Percentiles rank a stretch among this genome's conserved stretches.
Evolutionary conservation across 2,797 vertebrate genomes (phyloP).

Genomic region (Loris lydekkerianus): DNA sequence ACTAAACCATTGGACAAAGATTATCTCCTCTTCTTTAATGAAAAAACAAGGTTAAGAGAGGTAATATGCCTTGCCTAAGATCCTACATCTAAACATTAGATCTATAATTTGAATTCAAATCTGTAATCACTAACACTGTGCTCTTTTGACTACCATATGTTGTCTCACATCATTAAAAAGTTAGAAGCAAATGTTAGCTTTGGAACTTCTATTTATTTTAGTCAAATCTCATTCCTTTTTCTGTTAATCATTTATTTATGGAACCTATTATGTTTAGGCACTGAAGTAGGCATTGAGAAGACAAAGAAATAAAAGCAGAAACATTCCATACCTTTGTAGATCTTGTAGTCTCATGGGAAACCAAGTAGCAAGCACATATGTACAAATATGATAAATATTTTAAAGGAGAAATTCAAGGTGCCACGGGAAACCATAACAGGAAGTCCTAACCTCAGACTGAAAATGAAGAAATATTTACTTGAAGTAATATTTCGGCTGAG

Average conservation of each 20-base stretch:
- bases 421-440: not conserved
- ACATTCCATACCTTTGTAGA: not conserved
- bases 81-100: not conserved
- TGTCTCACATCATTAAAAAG: constrained; percentile 4
- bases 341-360: not conserved
- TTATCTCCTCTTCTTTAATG: not conserved
- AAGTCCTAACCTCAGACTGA: not conserved
- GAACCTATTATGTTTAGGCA: not conserved
- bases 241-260: constrained; percentile 26
- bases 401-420: constrained; percentile 58
- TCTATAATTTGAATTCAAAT: constrained; percentile 39
- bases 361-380: constrained; percentile 24
- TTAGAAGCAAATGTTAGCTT: constrained; percentile 16
- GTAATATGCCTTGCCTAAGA: not conserved
- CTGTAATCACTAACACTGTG: not conserved
- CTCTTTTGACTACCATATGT: constrained; percentile 43
- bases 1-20: not conserved
- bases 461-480: constrained; percentile 48
- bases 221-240: constrained; percentile 18
- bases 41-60: constrained; percentile 50
- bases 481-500: constrained; percentile 29
- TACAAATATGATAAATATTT: constrained; percentile 36
- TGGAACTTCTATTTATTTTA: constrained; percentile 55
- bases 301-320: constrained; percentile 10
- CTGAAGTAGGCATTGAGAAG: not conserved